phyloP scores from a whole-genome alignment of 2,113 vertebrate genomes.

The Ia io region DNA sequence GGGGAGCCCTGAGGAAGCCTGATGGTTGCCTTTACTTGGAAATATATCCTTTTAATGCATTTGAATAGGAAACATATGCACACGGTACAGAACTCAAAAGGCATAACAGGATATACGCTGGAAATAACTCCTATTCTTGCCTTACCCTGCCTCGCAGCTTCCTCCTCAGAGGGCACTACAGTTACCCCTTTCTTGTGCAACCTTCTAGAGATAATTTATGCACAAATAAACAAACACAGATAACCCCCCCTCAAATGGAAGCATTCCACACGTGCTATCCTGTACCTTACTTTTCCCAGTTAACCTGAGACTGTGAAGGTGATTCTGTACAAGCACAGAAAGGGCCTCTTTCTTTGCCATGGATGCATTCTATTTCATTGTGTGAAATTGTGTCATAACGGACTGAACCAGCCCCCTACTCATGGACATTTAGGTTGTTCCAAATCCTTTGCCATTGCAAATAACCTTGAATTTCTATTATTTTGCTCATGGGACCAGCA shows the following conservation, averaged over 20 bases:
- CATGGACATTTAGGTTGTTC: not conserved
- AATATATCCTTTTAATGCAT: not conserved
- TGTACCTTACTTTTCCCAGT: not conserved
- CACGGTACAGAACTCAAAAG: not conserved
- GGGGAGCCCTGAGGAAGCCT: not conserved
- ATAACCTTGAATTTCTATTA: not conserved
- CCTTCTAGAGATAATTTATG: constrained; percentile 21
- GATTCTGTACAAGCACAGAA: not conserved
- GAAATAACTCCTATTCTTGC: not conserved
- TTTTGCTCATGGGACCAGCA: not conserved
- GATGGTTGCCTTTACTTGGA: not conserved
- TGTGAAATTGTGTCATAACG: not conserved
- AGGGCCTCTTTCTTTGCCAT: not conserved
- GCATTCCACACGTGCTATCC: not conserved
- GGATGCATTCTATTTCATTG: not conserved
- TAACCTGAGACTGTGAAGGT: not conserved
- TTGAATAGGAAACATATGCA: not conserved
- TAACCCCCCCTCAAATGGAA: not conserved
- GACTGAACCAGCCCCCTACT: not conserved
- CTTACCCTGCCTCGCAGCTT: not conserved
- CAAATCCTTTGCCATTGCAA: not conserved
- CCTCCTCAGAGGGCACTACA: not conserved
- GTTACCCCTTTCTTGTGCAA: not conserved
- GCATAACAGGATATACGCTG: not conserved
- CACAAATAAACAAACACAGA: not conserved